A percentile compares a stretch with the other conserved stretches of the same genome.
phyloP scores from a whole-genome alignment of 2,113 vertebrate species.

The Oceanodroma tethys region DNA sequence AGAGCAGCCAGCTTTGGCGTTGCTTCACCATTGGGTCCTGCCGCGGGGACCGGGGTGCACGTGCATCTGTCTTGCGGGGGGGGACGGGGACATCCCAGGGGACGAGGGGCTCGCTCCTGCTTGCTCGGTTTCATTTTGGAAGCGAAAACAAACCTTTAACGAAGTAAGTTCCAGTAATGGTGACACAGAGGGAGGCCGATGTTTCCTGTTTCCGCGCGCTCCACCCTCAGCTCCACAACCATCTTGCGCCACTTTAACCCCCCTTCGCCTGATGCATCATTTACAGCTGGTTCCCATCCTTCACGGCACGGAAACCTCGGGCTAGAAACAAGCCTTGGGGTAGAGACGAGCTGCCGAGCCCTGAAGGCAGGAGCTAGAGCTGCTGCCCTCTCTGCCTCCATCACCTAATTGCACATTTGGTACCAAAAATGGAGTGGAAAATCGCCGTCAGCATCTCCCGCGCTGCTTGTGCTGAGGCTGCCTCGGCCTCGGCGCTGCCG shows the following conservation, averaged over 20 bases:
- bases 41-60: fast-evolving
- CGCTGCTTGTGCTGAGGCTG: background rate
- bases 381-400: background rate
- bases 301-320: background rate
- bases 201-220: constrained; percentile 48
- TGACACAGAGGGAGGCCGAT: background rate
- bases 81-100: background rate
- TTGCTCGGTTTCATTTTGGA: background rate
- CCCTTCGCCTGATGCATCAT: background rate
- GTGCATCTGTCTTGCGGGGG: fast-evolving
- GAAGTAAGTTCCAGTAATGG: background rate
- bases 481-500: background rate
- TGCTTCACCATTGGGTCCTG: background rate
- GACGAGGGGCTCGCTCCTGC: background rate
- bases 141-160: background rate
- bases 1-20: background rate
- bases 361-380: background rate
- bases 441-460: background rate
- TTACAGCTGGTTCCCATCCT: constrained; percentile 4
- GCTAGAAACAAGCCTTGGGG: background rate
- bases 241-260: background rate
- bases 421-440: constrained; percentile 62
- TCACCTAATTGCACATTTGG: background rate
- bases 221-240: constrained; percentile 47
- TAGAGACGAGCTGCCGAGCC: background rate